Conservation (phyloP, 2,113 vertebrate genomes). For the Oncorhynchus clarkii region DNA sequence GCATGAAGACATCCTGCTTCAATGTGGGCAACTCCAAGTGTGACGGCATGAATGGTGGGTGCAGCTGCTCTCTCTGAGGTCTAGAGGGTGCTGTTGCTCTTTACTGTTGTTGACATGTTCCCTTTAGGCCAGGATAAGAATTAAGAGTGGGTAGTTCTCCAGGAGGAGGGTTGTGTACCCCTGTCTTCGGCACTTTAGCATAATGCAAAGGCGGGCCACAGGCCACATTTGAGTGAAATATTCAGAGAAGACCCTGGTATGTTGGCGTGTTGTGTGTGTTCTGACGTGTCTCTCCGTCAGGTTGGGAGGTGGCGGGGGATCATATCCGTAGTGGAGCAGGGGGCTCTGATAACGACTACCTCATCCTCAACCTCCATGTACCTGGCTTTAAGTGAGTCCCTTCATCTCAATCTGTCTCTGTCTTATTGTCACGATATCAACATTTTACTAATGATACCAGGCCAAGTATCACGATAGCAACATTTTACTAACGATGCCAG, state of each 20-base stretch:
- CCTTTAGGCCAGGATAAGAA: not conserved
- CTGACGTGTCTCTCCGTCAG: constrained; percentile 57
- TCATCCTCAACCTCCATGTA: constrained; percentile 90
- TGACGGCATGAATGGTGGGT: constrained; percentile 93
- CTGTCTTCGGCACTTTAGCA: too few species aligned
- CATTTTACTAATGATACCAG: too few species aligned
- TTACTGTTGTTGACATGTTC: not conserved
- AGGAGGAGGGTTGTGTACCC: too few species aligned
- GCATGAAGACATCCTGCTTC: constrained; percentile 98
- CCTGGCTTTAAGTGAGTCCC: constrained; percentile 92
- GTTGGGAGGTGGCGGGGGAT: constrained; percentile 95
- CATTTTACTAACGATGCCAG: too few species aligned
- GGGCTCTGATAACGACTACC: constrained; percentile 94
- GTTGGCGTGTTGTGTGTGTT: not conserved
- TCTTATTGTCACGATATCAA: too few species aligned
- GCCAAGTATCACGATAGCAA: too few species aligned
- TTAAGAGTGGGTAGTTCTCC: too few species aligned
- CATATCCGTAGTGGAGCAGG: constrained; percentile 89
- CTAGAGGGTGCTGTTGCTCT: constrained; percentile 16
- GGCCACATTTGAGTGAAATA: too few species aligned
- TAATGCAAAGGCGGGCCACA: too few species aligned
- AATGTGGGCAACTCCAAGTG: constrained; percentile 96
- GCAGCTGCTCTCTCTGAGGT: not conserved
- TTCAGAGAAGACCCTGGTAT: too few species aligned
- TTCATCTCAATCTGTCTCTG: not conserved